A percentile compares a stretch with the other conserved stretches of the same genome.
phyloP scores from a whole-genome alignment of 2,888 invertebrate genomes.

The Ametastegia equiseti region DNA sequence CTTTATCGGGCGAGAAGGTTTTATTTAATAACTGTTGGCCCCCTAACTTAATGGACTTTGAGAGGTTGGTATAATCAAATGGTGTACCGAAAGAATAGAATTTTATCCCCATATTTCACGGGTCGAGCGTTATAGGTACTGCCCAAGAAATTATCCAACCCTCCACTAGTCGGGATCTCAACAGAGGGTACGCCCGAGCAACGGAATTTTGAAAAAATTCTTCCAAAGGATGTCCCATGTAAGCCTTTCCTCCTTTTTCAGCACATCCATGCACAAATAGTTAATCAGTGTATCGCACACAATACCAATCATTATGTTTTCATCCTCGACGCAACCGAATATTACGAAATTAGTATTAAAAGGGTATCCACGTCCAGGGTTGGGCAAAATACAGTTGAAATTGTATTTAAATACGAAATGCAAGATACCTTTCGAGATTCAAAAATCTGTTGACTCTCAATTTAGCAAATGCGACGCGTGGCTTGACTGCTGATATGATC shows the following conservation, averaged over 20 bases:
- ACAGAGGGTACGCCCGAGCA: not conserved
- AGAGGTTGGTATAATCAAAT: slow-evolving; percentile 44
- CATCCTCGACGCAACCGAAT: not conserved
- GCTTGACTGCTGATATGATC: no score
- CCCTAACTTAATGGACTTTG: slow-evolving; percentile 34
- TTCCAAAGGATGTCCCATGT: not conserved
- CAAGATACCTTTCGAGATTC: no score
- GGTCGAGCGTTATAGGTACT: slow-evolving; percentile 22
- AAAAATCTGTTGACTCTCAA: no score
- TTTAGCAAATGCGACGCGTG: no score
- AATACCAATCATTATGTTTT: not conserved
- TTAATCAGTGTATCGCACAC: not conserved
- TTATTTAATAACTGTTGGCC: slow-evolving; percentile 42
- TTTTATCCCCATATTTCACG: slow-evolving; percentile 43
- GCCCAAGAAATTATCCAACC: slow-evolving; percentile 33
- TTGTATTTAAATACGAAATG: no score
- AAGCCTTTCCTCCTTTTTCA: no score
- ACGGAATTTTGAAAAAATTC: not conserved
- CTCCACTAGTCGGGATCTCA: not conserved
- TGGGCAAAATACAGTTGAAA: no score
- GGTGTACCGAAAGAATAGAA: slow-evolving; percentile 40
- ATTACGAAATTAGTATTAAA: not conserved
- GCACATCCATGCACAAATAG: no score
- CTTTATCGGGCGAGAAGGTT: slow-evolving; percentile 44
- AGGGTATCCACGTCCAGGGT: no score